These are phyloP conservation scores for Thomomys bottae DNA, from an alignment of 2,113 vertebrate genomes.

Conservation along the genomic window DNA sequence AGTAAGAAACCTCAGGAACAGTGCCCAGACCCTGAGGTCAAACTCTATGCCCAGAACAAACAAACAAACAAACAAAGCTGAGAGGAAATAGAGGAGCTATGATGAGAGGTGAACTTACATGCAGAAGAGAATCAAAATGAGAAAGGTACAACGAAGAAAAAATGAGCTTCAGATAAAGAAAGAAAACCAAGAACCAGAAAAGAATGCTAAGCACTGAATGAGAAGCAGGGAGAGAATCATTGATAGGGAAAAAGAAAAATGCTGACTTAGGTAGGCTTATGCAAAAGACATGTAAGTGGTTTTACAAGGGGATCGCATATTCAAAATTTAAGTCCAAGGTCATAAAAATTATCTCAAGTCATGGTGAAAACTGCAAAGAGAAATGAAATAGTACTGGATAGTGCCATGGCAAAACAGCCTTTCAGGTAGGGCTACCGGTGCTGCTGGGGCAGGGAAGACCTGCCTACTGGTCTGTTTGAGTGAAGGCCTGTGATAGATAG, in stretches of 20 bases:
- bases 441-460: background rate
- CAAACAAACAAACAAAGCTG: no score
- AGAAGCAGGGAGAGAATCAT: background rate
- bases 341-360: background rate
- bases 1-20: no score
- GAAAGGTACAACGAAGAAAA: background rate
- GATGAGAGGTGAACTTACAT: background rate
- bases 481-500: background rate
- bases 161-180: background rate
- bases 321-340: background rate
- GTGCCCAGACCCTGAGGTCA: no score
- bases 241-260: background rate
- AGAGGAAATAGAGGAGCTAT: background rate
- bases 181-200: background rate
- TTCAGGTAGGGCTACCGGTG: background rate
- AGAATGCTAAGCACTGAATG: background rate
- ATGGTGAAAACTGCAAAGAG: background rate
- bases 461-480: no score
- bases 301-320: no score
- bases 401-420: background rate
- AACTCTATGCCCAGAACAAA: no score
- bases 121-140: background rate
- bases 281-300: accelerated
- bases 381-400: background rate
- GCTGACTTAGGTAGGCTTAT: background rate